Evolutionary conservation across 2,888 invertebrate genomes (phyloP).

Genomic region (Xanthia icteritia): DNA sequence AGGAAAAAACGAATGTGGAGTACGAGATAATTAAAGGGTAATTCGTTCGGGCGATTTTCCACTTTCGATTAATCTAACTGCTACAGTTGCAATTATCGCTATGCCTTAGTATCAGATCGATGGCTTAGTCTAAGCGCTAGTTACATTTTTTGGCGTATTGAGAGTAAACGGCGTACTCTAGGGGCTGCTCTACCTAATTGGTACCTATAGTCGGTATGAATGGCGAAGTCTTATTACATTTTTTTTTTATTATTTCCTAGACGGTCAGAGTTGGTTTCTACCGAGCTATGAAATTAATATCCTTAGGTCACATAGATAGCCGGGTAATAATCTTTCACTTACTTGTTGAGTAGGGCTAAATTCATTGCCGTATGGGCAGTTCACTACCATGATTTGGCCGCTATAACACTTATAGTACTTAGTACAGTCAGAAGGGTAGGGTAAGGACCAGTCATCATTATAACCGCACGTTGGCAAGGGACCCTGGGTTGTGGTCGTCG

Average conservation of each 20-base stretch:
- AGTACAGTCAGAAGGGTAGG: neutral
- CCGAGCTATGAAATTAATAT: too few species aligned
- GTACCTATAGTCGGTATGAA: too few species aligned
- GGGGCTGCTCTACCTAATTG: too few species aligned
- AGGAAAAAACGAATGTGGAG: fast-evolving
- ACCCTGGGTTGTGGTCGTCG: neutral
- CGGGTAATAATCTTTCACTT: too few species aligned
- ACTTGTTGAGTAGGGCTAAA: slow-evolving; percentile 23
- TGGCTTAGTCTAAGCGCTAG: neutral
- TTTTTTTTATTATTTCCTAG: too few species aligned
- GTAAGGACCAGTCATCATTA: neutral
- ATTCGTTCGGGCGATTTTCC: neutral
- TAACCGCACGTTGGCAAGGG: neutral
- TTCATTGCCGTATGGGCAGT: neutral
- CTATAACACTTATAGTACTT: slow-evolving; percentile 12
- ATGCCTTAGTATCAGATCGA: neutral
- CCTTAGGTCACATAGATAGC: too few species aligned
- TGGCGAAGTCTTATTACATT: too few species aligned
- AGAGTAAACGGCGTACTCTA: too few species aligned
- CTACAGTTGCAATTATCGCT: neutral
- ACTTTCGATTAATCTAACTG: neutral
- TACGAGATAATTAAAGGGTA: neutral
- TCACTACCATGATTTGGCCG: neutral
- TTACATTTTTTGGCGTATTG: too few species aligned
- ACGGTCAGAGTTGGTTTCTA: too few species aligned